These are phyloP conservation scores for Trachelus tabidus DNA, from an alignment of 2,888 invertebrate species.

Conservation along the genomic window DNA sequence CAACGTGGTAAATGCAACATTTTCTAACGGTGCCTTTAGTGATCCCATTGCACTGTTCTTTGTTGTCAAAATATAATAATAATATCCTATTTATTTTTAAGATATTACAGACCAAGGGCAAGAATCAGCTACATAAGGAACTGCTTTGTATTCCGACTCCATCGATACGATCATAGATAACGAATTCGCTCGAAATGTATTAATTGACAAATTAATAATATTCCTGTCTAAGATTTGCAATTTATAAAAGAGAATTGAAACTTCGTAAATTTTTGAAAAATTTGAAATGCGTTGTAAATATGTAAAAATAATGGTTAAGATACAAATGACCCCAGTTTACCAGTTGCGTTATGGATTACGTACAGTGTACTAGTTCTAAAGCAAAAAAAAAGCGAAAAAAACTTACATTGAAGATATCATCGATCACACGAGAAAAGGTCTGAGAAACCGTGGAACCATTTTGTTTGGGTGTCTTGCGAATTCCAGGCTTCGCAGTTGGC, in stretches of 20 bases:
- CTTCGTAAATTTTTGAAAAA: background rate
- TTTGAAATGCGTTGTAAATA: background rate
- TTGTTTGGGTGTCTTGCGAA: conserved; percentile 2
- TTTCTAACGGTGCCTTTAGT: background rate
- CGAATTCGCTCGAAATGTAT: background rate
- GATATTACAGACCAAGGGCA: no score
- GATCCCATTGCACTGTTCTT: background rate
- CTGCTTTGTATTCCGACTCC: no score
- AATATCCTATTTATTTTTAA: no score
- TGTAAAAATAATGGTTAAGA: background rate
- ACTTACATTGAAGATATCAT: conserved; percentile 20
- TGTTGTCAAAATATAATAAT: background rate
- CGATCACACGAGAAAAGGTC: conserved; percentile 17
- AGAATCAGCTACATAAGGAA: no score
- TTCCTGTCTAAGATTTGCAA: background rate
- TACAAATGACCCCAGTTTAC: background rate
- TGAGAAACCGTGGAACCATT: background rate
- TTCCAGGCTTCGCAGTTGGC: conserved; percentile 17
- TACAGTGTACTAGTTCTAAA: background rate
- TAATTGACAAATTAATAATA: background rate
- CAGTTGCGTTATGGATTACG: background rate
- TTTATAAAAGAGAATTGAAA: background rate
- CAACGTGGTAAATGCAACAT: background rate
- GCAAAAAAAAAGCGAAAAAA: background rate
- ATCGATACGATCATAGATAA: background rate